phyloP scores from a whole-genome alignment of 2,888 invertebrate genomes.

The Drosophila crucigera region DNA sequence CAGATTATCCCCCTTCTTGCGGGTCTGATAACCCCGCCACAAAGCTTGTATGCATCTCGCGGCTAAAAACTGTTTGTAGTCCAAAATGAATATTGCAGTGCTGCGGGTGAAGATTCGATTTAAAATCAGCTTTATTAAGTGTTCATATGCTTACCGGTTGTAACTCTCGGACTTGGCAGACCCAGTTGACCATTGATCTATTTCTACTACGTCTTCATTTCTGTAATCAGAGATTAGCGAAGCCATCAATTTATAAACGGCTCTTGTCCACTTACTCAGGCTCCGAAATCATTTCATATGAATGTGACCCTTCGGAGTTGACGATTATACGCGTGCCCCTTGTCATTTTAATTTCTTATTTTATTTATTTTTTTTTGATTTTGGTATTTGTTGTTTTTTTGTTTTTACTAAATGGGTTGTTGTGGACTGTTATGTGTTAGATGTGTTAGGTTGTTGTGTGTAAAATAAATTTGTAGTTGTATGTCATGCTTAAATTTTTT shows the following conservation, averaged over 20 bases:
- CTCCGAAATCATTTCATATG: neutral
- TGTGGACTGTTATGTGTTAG: neutral
- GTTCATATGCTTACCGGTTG: constrained; percentile 9
- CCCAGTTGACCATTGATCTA: neutral
- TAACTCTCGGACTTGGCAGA: neutral
- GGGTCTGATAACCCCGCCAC: constrained; percentile 60
- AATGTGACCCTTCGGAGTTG: neutral
- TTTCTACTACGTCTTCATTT: neutral
- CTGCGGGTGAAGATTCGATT: constrained; percentile 33
- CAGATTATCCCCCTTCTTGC: constrained; percentile 16
- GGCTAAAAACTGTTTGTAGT: constrained; percentile 73
- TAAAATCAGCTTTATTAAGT: neutral
- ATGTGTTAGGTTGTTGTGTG: neutral
- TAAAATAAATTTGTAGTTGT: neutral
- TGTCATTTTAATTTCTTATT: neutral
- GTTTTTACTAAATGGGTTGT: neutral
- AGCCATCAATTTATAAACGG: neutral
- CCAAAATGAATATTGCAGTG: constrained; percentile 53
- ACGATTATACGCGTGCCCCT: neutral
- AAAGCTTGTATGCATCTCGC: constrained; percentile 75
- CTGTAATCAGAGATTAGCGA: constrained; percentile 2
- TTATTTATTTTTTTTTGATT: neutral
- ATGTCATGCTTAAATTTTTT: neutral
- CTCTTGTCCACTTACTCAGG: neutral
- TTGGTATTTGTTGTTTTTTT: neutral